phyloP scores from a whole-genome alignment of 2,113 vertebrate genomes.

The Ophiodon elongatus region DNA sequence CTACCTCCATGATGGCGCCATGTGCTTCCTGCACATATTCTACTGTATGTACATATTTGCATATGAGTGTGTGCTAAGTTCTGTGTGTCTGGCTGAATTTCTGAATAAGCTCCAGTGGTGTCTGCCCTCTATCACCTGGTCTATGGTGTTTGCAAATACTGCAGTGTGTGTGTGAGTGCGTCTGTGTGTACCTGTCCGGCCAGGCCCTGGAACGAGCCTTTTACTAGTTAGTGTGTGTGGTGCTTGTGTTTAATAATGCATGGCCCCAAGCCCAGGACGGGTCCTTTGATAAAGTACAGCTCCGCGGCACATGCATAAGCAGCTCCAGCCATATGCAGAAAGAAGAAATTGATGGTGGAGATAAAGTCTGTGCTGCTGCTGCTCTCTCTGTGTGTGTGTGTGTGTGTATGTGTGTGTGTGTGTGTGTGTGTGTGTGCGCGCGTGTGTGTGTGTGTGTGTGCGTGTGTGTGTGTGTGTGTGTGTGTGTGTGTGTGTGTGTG shows the following conservation, averaged over 20 bases:
- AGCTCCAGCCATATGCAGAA: conserved; percentile 85
- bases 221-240: conserved; percentile 58
- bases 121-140: conserved; percentile 58
- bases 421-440: conserved; percentile 43
- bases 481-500: conserved; percentile 36
- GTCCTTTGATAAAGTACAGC: conserved; percentile 86
- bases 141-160: conserved; percentile 46
- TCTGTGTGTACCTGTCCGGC: conserved; percentile 60
- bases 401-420: conserved; percentile 37
- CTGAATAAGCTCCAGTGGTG: conserved; percentile 31
- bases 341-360: conserved; percentile 85
- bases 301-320: conserved; percentile 84
- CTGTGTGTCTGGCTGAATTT: conserved; percentile 34
- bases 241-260: conserved; percentile 86
- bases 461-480: conserved; percentile 41
- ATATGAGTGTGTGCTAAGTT: conserved; percentile 20
- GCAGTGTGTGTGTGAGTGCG: conserved; percentile 40
- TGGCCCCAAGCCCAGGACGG: conserved; percentile 81
- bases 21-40: conserved; percentile 7
- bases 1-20: not conserved
- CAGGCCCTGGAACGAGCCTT: conserved; percentile 57
- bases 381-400: conserved; percentile 37
- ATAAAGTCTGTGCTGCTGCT: conserved; percentile 80
- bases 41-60: conserved; percentile 26
- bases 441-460: conserved; percentile 38